A percentile compares a stretch with the other conserved stretches of the same genome.
These are phyloP conservation scores for Lydus trimaculatus DNA, from an alignment of 2,888 invertebrate species.

Conservation along the genomic window DNA sequence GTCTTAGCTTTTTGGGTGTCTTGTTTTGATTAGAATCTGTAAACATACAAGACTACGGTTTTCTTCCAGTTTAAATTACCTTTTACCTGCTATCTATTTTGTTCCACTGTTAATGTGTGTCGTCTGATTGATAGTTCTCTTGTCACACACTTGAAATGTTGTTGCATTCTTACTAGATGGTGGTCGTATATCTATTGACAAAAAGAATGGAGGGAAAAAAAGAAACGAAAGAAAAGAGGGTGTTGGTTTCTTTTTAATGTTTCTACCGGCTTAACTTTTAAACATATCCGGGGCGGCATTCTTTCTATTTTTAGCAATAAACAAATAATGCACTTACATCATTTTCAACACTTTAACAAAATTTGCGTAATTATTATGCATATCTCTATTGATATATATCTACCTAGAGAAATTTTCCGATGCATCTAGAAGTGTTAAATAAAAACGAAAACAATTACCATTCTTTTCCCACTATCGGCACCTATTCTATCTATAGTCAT, in stretches of 20 bases:
- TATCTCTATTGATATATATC: too few species aligned
- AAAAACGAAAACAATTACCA: neutral
- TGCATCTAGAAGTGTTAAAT: neutral
- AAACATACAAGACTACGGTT: slow-evolving; percentile 51
- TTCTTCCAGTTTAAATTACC: slow-evolving; percentile 56
- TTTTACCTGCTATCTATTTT: slow-evolving; percentile 27
- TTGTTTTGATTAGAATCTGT: slow-evolving; percentile 58
- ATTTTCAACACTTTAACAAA: neutral
- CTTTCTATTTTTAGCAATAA: neutral
- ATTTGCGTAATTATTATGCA: neutral
- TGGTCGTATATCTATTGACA: neutral
- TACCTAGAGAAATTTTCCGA: neutral
- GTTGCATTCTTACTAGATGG: slow-evolving; percentile 3
- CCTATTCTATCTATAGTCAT: neutral
- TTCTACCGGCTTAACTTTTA: too few species aligned
- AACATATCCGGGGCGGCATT: neutral
- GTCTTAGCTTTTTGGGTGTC: slow-evolving; percentile 45
- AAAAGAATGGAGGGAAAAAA: neutral
- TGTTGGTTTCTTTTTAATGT: too few species aligned
- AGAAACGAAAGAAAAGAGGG: neutral
- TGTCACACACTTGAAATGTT: slow-evolving; percentile 16
- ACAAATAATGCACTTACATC: neutral
- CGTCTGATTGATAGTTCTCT: slow-evolving; percentile 32
- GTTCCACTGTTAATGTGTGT: slow-evolving; percentile 12
- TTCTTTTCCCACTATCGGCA: neutral